Base-by-base conservation (phyloP, 2,888 invertebrate species). In the Schizaphis graminum region DNA sequence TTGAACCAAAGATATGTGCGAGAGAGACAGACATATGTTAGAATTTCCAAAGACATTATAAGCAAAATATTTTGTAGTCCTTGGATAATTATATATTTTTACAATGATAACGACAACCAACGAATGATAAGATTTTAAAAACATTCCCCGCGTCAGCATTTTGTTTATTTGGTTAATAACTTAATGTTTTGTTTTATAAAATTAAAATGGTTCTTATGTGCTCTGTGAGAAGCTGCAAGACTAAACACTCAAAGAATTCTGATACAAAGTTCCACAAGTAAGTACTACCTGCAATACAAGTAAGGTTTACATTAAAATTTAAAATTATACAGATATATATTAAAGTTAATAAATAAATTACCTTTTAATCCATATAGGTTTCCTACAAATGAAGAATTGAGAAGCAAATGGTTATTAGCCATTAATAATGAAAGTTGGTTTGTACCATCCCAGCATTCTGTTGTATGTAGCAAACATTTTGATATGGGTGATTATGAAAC, bases 391-490 rank as follows among this genome's bases (percentile, higher is more conserved):
- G 67, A 77, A 35, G 67, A 77, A 3, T 77, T 77, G 35, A 77
- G 13, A 77, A 77, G 35, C 35, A n/a, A 77, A 77, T 77, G 67
- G 67, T 77, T 77, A 35, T 77, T 35, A 77, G 67, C 67, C 35
- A 77, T 77, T 57, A 56, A 56, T 28, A 67, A 67, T 67, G 67
- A 67, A 67, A 67, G 28, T 26, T 67, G 67, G 67, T 67, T n/a
- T 77, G 35, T 35, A n/a, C 67, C 67, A 77, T n/a, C 67, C 67
- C 67, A 77, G 67, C 35, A 77, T 35, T 77, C 67, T 28, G 67
- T 77, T 77, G 67, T 77, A 77, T 77, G 67, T 77, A 77, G 67
- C 67, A 77, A 35, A 16, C 67, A 77, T 77, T 77, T 77, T 77
- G 67, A 77, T 35, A 77, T n/a, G 1, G 67, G 5, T n/a, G 67